These are phyloP conservation scores for Dolichoris vasculosae DNA, from an alignment of 1,140 invertebrate species.

Conservation along the genomic window DNA sequence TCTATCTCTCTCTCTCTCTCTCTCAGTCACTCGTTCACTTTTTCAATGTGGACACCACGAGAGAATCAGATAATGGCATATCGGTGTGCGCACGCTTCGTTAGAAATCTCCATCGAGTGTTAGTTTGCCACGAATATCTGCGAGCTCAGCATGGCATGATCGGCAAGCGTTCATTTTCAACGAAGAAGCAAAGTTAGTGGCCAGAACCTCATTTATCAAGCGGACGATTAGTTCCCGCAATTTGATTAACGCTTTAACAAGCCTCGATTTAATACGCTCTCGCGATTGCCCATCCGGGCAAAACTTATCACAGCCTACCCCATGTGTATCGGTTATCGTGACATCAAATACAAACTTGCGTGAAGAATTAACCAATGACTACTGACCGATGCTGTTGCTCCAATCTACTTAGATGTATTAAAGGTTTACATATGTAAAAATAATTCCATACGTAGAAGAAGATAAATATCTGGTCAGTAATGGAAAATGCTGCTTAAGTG, in stretches of 20 bases:
- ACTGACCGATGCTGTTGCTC: background rate
- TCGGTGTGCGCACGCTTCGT: conserved; percentile 11
- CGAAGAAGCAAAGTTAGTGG: background rate
- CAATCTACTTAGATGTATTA: background rate
- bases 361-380: background rate
- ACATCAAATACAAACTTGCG: background rate
- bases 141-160: background rate
- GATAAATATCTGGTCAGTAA: conserved; percentile 16
- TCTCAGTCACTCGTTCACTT: background rate
- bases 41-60: background rate
- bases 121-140: background rate
- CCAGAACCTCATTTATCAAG: conserved; percentile 9
- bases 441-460: background rate
- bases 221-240: conserved; percentile 24
- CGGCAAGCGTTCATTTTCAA: conserved; percentile 1
- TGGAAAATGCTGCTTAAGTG: background rate
- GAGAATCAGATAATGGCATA: conserved; percentile 30
- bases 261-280: conserved; percentile 2
- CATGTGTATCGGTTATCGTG: background rate
- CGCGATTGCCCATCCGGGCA: background rate
- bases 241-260: conserved; percentile 42
- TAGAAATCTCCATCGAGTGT: conserved; percentile 22
- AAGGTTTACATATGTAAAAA: background rate
- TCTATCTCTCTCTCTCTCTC: background rate
- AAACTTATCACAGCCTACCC: background rate